Evolutionary conservation across 2,888 invertebrate genomes (phyloP).

Genomic region (Drosophila picticornis): DNA sequence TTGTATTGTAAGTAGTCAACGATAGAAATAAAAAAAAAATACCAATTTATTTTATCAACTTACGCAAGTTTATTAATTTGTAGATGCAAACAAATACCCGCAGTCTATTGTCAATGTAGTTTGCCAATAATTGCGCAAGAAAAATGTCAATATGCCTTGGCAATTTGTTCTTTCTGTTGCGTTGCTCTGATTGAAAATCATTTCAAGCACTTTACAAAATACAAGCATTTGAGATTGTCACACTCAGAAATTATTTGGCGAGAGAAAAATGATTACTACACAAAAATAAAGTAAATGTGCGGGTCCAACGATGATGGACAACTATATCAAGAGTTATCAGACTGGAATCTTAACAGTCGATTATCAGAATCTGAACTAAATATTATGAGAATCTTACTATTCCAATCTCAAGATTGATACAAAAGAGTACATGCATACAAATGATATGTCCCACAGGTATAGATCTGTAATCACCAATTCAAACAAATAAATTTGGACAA

Average conservation of each 20-base stretch:
- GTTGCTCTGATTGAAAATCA: not conserved
- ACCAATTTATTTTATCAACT: not conserved
- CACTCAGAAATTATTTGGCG: not conserved
- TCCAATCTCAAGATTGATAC: not conserved
- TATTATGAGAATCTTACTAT: not conserved
- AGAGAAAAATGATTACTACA: not conserved
- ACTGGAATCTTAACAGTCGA: not conserved
- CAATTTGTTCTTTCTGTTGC: not conserved
- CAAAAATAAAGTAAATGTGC: not conserved
- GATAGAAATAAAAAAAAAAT: not conserved
- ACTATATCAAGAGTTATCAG: not conserved
- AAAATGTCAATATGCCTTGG: not conserved
- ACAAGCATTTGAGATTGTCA: not conserved
- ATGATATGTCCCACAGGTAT: not conserved
- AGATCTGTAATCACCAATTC: not conserved
- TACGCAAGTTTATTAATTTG: not conserved
- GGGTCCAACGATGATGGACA: not conserved
- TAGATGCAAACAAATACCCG: not conserved
- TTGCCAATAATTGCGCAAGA: not conserved
- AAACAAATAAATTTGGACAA: not conserved
- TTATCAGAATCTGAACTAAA: not conserved
- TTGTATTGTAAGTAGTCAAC: too few species aligned
- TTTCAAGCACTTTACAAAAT: not conserved
- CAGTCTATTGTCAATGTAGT: not conserved
- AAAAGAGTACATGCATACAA: not conserved